Evolutionary conservation across 1,140 invertebrate genomes (phyloP).

Genomic region (Neodiprion lecontei): DNA sequence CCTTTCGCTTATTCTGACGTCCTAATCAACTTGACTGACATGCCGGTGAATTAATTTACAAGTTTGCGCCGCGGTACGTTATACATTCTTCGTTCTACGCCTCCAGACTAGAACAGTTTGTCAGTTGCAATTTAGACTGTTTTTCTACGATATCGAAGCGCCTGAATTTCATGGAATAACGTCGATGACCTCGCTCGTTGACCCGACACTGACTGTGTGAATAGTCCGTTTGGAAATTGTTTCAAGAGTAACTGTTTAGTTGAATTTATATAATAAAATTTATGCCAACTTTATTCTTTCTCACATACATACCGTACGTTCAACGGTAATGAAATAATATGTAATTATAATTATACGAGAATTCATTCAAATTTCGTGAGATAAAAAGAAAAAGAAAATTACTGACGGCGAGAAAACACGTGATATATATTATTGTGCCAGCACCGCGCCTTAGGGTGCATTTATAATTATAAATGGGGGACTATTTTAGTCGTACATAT

Average conservation of each 20-base stretch:
- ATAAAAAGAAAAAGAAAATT: not conserved
- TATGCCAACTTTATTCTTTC: no score
- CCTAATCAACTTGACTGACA: not conserved
- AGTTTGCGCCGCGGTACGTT: no score
- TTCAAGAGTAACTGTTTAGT: not conserved
- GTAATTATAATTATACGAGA: not conserved
- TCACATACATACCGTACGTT: not conserved
- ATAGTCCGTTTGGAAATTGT: not conserved
- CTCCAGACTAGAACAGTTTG: not conserved
- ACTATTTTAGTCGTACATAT: not conserved
- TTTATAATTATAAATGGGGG: not conserved
- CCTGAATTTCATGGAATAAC: not conserved
- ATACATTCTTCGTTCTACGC: not conserved
- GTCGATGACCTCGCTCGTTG: not conserved
- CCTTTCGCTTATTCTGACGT: no score
- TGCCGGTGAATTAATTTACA: not conserved
- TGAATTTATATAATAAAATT: no score
- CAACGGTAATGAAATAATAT: not conserved
- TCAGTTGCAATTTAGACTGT: not conserved
- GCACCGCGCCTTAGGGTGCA: slow-evolving; percentile 1
- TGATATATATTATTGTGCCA: not conserved
- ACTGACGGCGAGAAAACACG: not conserved
- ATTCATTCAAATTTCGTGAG: not conserved
- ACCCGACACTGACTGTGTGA: not conserved
- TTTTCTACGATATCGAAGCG: not conserved